Evolutionary conservation across 1,140 invertebrate species (phyloP).

Genomic region (Mercenaria mercenaria): DNA sequence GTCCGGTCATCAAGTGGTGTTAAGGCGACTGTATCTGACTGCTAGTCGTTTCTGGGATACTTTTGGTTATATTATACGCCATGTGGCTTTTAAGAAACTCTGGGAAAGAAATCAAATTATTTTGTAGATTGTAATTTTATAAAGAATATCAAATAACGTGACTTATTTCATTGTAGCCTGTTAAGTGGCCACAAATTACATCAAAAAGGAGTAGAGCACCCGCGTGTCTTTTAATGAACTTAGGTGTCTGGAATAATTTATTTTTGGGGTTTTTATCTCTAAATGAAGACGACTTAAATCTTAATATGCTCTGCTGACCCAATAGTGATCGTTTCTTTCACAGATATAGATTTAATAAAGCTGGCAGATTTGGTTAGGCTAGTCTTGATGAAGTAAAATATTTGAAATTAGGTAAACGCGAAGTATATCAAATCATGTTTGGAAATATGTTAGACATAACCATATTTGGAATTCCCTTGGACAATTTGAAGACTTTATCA

Average conservation of each 20-base stretch:
- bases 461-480: constrained; percentile 57
- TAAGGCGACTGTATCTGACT: constrained; percentile 62
- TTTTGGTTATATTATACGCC: constrained; percentile 62
- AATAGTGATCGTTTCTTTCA: constrained; percentile 46
- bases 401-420: constrained; percentile 54
- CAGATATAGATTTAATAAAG: constrained; percentile 63
- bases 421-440: constrained; percentile 64
- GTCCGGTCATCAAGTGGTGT: constrained; percentile 66
- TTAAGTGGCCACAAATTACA: constrained; percentile 66
- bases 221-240: constrained; percentile 59
- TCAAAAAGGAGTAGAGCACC: constrained; percentile 51
- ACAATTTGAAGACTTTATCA: constrained; percentile 55
- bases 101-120: constrained; percentile 59
- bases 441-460: constrained; percentile 31
- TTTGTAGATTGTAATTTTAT: constrained; percentile 78
- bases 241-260: constrained; percentile 59
- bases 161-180: constrained; percentile 65
- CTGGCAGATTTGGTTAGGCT: constrained; percentile 54
- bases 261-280: constrained; percentile 44
- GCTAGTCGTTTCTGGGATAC: constrained; percentile 46
- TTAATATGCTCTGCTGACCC: constrained; percentile 49
- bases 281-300: constrained; percentile 53
- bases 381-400: constrained; percentile 57
- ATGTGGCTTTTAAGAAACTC: constrained; percentile 60
- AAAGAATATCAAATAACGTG: constrained; percentile 78